A percentile compares a stretch with the other conserved stretches of the same genome.
Evolutionary conservation across 2,113 vertebrate species (phyloP).

Genomic region (Xenopus tropicalis): DNA sequence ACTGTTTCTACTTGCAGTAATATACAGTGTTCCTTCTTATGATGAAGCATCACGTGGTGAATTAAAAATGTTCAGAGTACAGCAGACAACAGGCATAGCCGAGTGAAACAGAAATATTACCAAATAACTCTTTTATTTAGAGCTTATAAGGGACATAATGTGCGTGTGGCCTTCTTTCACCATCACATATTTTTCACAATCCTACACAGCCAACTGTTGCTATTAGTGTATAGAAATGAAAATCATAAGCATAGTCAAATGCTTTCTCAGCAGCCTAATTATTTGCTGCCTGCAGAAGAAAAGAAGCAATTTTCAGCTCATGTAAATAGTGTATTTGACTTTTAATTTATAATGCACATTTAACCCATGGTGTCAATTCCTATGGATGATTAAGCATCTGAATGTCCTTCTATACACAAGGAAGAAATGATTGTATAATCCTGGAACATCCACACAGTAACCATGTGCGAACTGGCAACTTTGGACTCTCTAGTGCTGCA

Average conservation of each 20-base stretch:
- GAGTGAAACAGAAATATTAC: conserved; percentile 26
- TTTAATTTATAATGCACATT: no score
- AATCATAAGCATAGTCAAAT: conserved; percentile 28
- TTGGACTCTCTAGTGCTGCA: no score
- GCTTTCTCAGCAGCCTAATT: conserved; percentile 13
- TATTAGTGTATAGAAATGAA: conserved; percentile 19
- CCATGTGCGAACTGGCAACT: no score
- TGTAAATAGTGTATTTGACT: no score
- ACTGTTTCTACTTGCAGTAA: no score
- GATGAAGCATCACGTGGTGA: conserved; percentile 26
- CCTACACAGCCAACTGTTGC: conserved; percentile 44
- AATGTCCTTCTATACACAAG: not conserved
- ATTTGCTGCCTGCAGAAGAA: conserved; percentile 15
- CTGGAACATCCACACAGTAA: no score
- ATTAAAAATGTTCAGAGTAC: conserved; percentile 19
- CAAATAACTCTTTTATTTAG: conserved; percentile 36
- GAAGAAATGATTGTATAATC: no score
- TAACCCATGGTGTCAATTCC: not conserved
- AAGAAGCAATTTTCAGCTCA: not conserved
- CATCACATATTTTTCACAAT: conserved; percentile 42
- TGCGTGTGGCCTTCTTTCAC: conserved; percentile 27
- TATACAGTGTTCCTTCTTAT: not conserved
- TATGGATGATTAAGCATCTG: not conserved
- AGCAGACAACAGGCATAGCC: conserved; percentile 23
- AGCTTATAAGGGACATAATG: conserved; percentile 34